These are phyloP conservation scores for Cryptotermes secundus DNA, from an alignment of 1,140 invertebrate species.

Conservation along the genomic window DNA sequence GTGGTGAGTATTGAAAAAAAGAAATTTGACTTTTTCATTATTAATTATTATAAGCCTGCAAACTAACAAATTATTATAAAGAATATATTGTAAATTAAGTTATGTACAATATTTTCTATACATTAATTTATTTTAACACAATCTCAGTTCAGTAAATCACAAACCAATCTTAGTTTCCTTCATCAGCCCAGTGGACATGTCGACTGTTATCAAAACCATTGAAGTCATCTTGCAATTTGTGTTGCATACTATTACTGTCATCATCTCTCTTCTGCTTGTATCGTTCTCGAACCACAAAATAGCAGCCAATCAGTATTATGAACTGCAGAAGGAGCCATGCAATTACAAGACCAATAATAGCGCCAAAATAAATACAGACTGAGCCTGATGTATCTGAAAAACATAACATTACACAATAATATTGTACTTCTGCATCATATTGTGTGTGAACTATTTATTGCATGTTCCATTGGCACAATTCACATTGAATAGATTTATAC, in stretches of 20 bases:
- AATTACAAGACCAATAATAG: conserved; percentile 23
- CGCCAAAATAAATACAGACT: conserved; percentile 26
- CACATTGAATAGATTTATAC: too few relatives aligned
- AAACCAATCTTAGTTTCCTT: neutral
- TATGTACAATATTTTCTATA: too few relatives aligned
- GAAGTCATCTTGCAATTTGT: conserved; percentile 32
- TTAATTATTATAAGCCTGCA: too few relatives aligned
- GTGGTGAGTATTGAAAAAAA: too few relatives aligned
- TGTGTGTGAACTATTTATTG: too few relatives aligned
- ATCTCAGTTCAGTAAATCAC: neutral
- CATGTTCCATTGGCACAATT: too few relatives aligned
- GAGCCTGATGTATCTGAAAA: neutral
- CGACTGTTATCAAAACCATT: conserved; percentile 25
- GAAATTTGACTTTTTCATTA: too few relatives aligned
- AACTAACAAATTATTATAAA: too few relatives aligned
- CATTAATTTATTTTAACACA: too few relatives aligned
- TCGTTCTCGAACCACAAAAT: conserved; percentile 6
- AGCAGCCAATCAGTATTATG: conserved; percentile 25
- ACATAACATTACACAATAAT: neutral
- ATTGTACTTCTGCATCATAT: too few relatives aligned
- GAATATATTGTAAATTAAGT: too few relatives aligned
- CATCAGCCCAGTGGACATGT: conserved; percentile 32
- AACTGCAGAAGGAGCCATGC: conserved; percentile 29
- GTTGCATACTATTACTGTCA: neutral
- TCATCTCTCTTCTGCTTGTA: conserved; percentile 26